Base-by-base conservation (phyloP, 1,140 invertebrate genomes). In the Drosophila subpulchrella region DNA sequence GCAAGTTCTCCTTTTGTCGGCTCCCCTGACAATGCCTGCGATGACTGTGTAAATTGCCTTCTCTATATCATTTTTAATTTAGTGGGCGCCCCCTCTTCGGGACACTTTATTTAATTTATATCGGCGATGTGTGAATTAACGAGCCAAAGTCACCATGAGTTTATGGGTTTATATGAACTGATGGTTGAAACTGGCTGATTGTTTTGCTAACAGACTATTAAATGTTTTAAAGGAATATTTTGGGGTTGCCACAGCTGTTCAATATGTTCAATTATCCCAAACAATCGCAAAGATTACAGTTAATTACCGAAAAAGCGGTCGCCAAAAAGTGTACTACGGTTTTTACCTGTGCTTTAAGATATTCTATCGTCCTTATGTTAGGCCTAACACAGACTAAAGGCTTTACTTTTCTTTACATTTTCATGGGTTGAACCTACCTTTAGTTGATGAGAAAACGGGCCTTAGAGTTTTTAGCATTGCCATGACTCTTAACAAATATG, bases 1-100 rank as follows among this genome's bases (percentile, higher is more conserved):
- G 55, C 75, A 82, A 79, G 67, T 79, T 73, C 67, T 32, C 46
- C 39, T 36, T 32, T 30, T 48, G 34, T 65, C 59, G 63, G 27
- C 63, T 71, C 65, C 53, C 51, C 51, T 48, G 67, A 70, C 63
- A 71, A 71, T 57, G 63, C 41, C 50, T 2, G 44, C 48, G 65
- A 50, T 71, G 68, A 71, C 65, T 71, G 68, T 32, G 38, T 57
- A 36, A 70, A 71, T 58, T 71, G 68, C 68, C 68, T 39, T 57
- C 65, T 38, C 75, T 85, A 67, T 78, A 78, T 81, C 74, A 78
- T 76, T 88, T 83, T 76, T 82, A 82, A 88, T 82, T 88, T 88
- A 88, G 79, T 86, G 65, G 82, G 75, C 63, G 79, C 84, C 72
- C 70, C 73, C 54, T 60, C 70, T 47, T 27, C 41, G 41, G 55